A percentile compares a stretch with the other conserved stretches of the same genome.
Evolutionary conservation across 2,888 invertebrate species (phyloP).

Genomic region (Diaperis boleti): DNA sequence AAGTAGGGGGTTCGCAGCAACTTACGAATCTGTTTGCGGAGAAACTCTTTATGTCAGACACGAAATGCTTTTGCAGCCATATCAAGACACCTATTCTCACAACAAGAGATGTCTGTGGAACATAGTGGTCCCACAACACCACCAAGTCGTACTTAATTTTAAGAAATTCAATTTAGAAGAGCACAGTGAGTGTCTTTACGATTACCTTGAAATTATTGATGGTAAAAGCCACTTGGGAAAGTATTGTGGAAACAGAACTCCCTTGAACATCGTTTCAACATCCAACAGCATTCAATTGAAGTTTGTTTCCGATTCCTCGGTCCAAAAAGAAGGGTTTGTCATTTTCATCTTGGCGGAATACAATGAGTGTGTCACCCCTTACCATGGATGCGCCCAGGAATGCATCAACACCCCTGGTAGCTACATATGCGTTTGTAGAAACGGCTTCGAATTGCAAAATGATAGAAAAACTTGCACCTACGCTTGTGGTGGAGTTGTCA

Average conservation of each 20-base stretch:
- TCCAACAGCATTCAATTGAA: constrained; percentile 91
- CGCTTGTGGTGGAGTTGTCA: constrained; percentile 94
- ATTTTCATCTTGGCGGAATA: constrained; percentile 89
- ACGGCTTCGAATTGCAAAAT: constrained; percentile 94
- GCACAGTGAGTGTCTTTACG: constrained; percentile 97
- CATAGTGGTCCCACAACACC: constrained; percentile 89
- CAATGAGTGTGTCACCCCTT: constrained; percentile 88
- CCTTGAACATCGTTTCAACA: constrained; percentile 88
- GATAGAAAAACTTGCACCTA: constrained; percentile 98
- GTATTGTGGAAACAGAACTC: constrained; percentile 80
- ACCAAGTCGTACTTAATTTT: constrained; percentile 88
- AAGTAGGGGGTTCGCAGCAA: constrained; percentile 86
- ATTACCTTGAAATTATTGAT: constrained; percentile 93
- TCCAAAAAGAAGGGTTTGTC: constrained; percentile 96
- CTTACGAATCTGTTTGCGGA: constrained; percentile 96
- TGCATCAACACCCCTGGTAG: constrained; percentile 89
- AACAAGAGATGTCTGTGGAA: constrained; percentile 96
- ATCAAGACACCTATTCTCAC: constrained; percentile 94
- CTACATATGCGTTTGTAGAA: constrained; percentile 92
- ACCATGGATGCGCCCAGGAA: constrained; percentile 95
- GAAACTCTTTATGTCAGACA: constrained; percentile 86
- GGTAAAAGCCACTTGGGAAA: constrained; percentile 82
- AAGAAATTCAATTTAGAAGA: constrained; percentile 98
- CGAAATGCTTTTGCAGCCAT: constrained; percentile 89
- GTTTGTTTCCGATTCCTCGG: constrained; percentile 95